These are phyloP conservation scores for Microtus montanus DNA, from an alignment of 2,113 vertebrate genomes.

Conservation along the genomic window DNA sequence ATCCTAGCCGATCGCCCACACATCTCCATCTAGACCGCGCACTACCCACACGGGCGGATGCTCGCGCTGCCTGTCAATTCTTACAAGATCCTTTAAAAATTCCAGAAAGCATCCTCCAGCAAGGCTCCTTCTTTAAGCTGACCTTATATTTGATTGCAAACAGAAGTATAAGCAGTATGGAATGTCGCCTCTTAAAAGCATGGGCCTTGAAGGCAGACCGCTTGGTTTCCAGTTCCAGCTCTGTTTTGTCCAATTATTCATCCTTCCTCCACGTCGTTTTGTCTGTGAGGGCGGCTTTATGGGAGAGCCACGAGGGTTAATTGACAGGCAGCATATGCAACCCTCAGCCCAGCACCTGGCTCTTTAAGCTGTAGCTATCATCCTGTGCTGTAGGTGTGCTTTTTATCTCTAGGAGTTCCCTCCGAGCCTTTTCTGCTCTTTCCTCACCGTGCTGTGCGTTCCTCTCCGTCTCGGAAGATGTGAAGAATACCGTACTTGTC, in stretches of 20 bases:
- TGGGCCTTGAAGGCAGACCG: background rate
- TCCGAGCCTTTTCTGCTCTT: background rate
- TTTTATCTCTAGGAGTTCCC: conserved; percentile 16
- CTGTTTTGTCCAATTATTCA: background rate
- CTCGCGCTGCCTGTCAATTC: background rate
- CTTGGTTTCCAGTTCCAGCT: background rate
- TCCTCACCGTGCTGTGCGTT: background rate
- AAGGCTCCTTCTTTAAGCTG: background rate
- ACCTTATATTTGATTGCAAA: conserved; percentile 8
- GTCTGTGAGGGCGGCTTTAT: background rate
- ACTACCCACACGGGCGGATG: no score
- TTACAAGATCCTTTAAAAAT: background rate
- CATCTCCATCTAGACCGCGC: background rate
- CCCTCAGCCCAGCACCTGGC: background rate
- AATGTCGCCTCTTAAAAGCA: conserved; percentile 40
- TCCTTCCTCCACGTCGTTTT: background rate
- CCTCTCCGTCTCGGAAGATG: background rate
- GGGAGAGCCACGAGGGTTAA: background rate
- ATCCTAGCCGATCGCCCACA: background rate
- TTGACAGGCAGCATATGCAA: background rate
- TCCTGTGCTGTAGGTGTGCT: background rate
- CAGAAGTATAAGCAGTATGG: background rate
- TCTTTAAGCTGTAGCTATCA: conserved; percentile 5
- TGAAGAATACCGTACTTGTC: background rate
- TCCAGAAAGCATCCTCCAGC: background rate